Evolutionary conservation across 2,113 vertebrate genomes (phyloP), one percentile per base, ranked within the genome.

Genomic region (Scartelaos histophorus): DNA sequence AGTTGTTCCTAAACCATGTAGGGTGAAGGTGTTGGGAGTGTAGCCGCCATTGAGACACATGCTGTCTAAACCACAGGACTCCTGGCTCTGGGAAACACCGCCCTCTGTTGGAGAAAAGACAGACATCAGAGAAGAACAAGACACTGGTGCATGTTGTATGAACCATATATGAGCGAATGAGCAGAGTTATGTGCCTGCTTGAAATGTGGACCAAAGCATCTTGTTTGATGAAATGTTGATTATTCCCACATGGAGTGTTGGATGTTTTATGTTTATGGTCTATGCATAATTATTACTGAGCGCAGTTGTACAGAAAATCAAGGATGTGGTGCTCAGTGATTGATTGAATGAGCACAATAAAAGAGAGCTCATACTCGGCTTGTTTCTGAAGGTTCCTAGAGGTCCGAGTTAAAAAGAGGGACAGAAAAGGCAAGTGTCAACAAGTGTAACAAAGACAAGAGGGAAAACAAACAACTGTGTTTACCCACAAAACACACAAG

Each of bases 21-120:
- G 90, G 49, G 96, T 97, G 90, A 97, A 97, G 77, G 95, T 97
- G 92, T 97, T 97, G 87, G 91, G 86, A 21, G 96, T 97, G 93
- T 97, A 97, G 88, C 96, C 96, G 78, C 96, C 96, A 0, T 97
- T 97, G 64, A 97, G 95, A 64, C 96, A 96, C 34, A 97, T 94
- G 16, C 95, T 95, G 88, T 97, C 96, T 92, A 97, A 87, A 13
- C 95, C 95, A 17, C 95, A 95, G 67, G 95, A 93, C 75, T 97
- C 96, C 71, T 95, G 94, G 79, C 92, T 94, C 79, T 93, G 92
- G 29, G 95, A 94, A 85, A 95, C 79, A 25, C 90, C 92, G 76
- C 94, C 95, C 89, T 97, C 96, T 97, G 90, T 67, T 58, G 69
- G 76, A 80, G 76, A 80, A 80, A 51, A 77, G 43, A 22, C 68